Base-by-base conservation (phyloP, 2,888 invertebrate genomes). In the Erebia aethiops region DNA sequence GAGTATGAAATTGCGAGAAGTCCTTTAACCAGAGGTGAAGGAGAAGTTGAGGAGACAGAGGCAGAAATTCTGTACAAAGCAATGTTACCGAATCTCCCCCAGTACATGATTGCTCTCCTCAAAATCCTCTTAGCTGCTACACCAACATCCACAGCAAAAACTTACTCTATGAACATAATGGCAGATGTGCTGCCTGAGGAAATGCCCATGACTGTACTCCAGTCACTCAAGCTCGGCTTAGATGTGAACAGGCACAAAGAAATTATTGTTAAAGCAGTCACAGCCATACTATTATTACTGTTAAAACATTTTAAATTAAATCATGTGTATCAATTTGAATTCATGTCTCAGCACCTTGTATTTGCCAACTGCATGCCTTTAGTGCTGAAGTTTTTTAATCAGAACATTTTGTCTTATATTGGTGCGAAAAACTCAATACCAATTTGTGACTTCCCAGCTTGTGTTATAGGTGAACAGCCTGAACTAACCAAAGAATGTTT, bases 331-430 rank as follows among this genome's bases (percentile, higher is more conserved):
- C 99, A 99, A 92, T 99, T 99, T 94, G 99, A 99, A 91, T 99
- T 98, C 86, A 98, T 99, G 96, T 98, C 98, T 1, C 99, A 99
- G 89, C 99, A 99, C 92, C 94, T 99, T 78, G 99, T 99, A 11
- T 99, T 99, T 92, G 99, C 99, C 72, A 99, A 99, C 88, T 99
- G 99, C 85, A 99, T 99, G 88, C 99, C 99, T 0, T 93, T 99
- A 74, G 98, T 99, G 21, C 94, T 99, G 69, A 99, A 99, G 87
- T 99, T 99, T 92, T 98, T 99, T 88, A 99, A 99, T 90, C 99
- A 99, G 90, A 98, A 99, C 83, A 98, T 99, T 76, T 95, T 97
- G 88, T 96, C 97, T 65, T 99, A 99, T 91, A 97, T 99, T 72
- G 97, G 97, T 82, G 97, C 99, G 58, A 98, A 98, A 87, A 98